Evolutionary conservation across 2,797 vertebrate genomes (phyloP).

Genomic region (Cirrhinus mrigala): DNA sequence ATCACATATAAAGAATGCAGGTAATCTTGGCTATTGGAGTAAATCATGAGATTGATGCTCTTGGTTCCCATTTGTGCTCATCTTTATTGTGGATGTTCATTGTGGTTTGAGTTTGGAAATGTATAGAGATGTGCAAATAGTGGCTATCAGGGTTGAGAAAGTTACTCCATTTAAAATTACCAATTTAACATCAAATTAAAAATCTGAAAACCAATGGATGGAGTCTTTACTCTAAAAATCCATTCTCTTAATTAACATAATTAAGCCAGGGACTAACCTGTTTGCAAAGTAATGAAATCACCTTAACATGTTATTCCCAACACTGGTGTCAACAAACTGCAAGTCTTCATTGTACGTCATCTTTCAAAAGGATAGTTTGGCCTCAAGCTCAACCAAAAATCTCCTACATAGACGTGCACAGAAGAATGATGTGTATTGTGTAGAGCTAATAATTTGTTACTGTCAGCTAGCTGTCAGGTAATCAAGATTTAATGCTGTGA

Average conservation of each 20-base stretch:
- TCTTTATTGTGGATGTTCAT: background rate
- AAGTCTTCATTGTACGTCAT: background rate
- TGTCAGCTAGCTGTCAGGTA: slow-evolving; percentile 37
- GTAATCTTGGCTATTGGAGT: background rate
- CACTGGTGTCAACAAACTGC: background rate
- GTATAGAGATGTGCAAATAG: background rate
- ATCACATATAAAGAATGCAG: background rate
- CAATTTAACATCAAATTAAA: background rate
- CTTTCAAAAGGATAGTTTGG: slow-evolving; percentile 9
- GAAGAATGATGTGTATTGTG: slow-evolving; percentile 25
- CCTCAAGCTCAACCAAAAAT: slow-evolving; percentile 4
- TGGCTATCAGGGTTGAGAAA: background rate
- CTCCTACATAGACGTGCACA: background rate
- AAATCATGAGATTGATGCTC: background rate
- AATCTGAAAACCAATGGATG: background rate
- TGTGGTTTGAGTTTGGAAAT: background rate
- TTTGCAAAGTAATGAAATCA: background rate
- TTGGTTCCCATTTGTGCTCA: background rate
- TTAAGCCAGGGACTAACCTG: background rate
- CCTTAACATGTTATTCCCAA: background rate
- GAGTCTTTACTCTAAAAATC: background rate
- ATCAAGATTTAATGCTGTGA: slow-evolving; percentile 29
- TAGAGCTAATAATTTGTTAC: slow-evolving; percentile 32
- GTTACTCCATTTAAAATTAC: background rate
- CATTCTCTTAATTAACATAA: background rate